Conservation (phyloP, 2,113 vertebrate species). For the Neodontobutis hainanensis region DNA sequence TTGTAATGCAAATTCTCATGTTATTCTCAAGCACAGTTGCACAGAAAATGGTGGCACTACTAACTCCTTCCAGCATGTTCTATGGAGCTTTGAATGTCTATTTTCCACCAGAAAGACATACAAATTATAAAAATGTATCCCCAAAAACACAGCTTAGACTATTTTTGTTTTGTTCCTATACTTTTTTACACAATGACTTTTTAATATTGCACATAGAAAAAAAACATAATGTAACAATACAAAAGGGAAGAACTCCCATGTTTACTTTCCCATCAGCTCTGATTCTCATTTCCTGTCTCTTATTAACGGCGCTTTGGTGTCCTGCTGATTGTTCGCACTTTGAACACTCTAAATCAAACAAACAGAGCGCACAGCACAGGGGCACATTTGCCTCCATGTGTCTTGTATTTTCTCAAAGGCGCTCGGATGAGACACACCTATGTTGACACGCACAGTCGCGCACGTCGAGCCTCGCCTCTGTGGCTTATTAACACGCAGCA, state of each 20-base stretch:
- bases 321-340: constrained; percentile 37
- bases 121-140: too few relatives aligned
- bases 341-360: constrained; percentile 21
- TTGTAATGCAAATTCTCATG: too few relatives aligned
- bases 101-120: too few relatives aligned
- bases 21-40: too few relatives aligned
- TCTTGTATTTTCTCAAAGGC: constrained; percentile 33
- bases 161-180: too few relatives aligned
- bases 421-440: constrained; percentile 20
- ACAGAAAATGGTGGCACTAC: too few relatives aligned
- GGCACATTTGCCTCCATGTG: constrained; percentile 25
- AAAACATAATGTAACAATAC: not conserved
- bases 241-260: constrained; percentile 5
- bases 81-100: too few relatives aligned
- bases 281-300: constrained; percentile 49
- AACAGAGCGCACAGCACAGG: constrained; percentile 9
- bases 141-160: too few relatives aligned
- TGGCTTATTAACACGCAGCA: constrained; percentile 23
- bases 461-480: constrained; percentile 4
- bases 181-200: too few relatives aligned
- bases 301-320: constrained; percentile 13
- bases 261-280: constrained; percentile 23
- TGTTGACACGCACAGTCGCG: constrained; percentile 18
- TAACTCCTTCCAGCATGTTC: too few relatives aligned
- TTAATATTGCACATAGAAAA: not conserved